Evolutionary conservation across 2,797 vertebrate genomes (phyloP).

Genomic region (Spinus pinus): DNA sequence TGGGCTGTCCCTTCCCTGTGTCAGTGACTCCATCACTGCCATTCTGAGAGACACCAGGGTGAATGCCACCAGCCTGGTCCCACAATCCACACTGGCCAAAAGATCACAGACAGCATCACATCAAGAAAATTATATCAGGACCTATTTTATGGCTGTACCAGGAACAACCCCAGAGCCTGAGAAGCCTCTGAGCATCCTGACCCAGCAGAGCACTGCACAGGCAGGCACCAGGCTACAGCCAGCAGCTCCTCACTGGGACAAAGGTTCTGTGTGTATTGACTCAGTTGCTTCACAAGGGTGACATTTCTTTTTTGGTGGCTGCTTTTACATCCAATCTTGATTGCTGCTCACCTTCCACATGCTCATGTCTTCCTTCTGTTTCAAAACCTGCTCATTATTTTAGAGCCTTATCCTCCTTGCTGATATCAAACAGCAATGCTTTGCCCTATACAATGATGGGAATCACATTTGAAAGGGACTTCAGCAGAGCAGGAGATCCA

Average conservation of each 20-base stretch:
- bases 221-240: neutral
- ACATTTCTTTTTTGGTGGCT: neutral
- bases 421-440: neutral
- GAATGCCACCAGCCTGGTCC: neutral
- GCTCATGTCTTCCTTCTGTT: neutral
- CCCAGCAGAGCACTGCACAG: neutral
- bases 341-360: neutral
- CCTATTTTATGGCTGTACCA: neutral
- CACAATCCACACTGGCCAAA: neutral
- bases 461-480: neutral
- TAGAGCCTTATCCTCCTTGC: neutral
- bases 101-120: neutral
- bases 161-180: neutral
- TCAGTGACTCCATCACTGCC: neutral
- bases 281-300: neutral
- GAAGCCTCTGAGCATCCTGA: neutral
- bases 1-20: neutral
- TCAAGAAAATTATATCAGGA: neutral
- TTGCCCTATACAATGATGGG: neutral
- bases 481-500: neutral
- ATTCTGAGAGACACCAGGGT: neutral
- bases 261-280: neutral
- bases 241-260: neutral
- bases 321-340: neutral
- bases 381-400: neutral